These are phyloP conservation scores for Xestia rhomboidea DNA, from an alignment of 2,888 invertebrate species.

Conservation along the genomic window DNA sequence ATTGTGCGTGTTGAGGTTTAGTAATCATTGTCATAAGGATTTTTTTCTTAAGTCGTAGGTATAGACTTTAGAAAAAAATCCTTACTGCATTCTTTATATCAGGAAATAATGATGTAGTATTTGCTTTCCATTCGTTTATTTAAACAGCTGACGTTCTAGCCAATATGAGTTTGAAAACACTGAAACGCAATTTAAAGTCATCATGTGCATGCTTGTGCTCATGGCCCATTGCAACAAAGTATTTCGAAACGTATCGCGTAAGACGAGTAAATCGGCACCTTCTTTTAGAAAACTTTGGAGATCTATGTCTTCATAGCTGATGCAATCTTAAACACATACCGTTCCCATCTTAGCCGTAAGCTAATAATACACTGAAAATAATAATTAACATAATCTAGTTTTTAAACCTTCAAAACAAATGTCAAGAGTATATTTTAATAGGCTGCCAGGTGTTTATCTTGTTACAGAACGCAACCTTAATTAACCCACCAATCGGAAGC, in stretches of 20 bases:
- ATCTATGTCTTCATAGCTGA: slow-evolving; percentile 39
- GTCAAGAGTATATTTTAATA: slow-evolving; percentile 57
- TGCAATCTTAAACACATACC: slow-evolving; percentile 19
- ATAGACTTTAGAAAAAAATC: too few relatives aligned
- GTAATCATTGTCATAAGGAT: slow-evolving; percentile 3
- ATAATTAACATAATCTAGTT: slow-evolving; percentile 37
- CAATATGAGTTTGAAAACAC: slow-evolving; percentile 13
- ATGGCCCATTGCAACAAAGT: slow-evolving; percentile 42
- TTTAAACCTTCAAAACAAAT: slow-evolving; percentile 58
- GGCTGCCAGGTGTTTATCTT: slow-evolving; percentile 37
- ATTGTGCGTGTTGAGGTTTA: neutral
- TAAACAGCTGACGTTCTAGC: slow-evolving; percentile 5
- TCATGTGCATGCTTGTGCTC: slow-evolving; percentile 40
- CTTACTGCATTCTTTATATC: slow-evolving; percentile 1
- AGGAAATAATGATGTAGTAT: slow-evolving; percentile 21
- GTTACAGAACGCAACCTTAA: slow-evolving; percentile 53
- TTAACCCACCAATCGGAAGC: slow-evolving; percentile 57
- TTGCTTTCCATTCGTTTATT: slow-evolving; percentile 22
- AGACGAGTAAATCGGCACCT: slow-evolving; percentile 16
- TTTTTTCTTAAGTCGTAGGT: neutral
- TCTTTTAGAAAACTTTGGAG: slow-evolving; percentile 32
- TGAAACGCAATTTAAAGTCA: slow-evolving; percentile 41
- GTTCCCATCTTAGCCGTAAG: neutral
- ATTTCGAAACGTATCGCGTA: slow-evolving; percentile 39
- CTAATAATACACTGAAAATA: slow-evolving; percentile 33